Conservation (phyloP, 2,113 vertebrate species). For the Anguilla rostrata region DNA sequence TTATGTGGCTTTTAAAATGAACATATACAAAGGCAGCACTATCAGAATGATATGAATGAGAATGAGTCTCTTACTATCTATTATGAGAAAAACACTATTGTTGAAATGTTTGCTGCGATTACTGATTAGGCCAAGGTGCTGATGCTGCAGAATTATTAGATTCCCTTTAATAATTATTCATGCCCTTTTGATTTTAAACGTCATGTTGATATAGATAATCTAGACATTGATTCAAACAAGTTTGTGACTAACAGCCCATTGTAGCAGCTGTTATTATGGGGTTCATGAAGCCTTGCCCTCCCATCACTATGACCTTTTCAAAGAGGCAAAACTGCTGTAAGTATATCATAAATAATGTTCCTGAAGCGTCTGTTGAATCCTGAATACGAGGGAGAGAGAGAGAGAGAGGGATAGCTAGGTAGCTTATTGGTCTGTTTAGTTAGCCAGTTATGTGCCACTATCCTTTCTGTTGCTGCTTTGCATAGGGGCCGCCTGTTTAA, state of each 20-base stretch:
- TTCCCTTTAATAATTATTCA: neutral
- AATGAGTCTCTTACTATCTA: neutral
- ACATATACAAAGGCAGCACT: neutral
- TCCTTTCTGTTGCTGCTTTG: too few species aligned
- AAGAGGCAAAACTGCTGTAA: neutral
- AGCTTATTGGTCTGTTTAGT: too few species aligned
- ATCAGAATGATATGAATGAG: neutral
- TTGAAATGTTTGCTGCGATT: too few species aligned
- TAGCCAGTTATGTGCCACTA: too few species aligned
- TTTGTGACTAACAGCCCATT: neutral
- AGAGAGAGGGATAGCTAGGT: too few species aligned
- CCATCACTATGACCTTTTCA: neutral
- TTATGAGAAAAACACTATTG: neutral
- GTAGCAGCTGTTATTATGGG: neutral
- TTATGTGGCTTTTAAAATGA: neutral
- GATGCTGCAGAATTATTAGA: neutral
- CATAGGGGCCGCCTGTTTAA: too few species aligned
- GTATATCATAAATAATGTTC: constrained; percentile 14
- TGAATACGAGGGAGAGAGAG: neutral
- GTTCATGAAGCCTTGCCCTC: neutral
- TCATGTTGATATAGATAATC: neutral
- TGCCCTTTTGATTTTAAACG: neutral
- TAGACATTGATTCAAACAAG: neutral
- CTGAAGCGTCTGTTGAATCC: neutral
- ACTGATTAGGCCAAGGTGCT: neutral